Base-by-base conservation (phyloP, 2,888 invertebrate species). In the Mythimna pallens region DNA sequence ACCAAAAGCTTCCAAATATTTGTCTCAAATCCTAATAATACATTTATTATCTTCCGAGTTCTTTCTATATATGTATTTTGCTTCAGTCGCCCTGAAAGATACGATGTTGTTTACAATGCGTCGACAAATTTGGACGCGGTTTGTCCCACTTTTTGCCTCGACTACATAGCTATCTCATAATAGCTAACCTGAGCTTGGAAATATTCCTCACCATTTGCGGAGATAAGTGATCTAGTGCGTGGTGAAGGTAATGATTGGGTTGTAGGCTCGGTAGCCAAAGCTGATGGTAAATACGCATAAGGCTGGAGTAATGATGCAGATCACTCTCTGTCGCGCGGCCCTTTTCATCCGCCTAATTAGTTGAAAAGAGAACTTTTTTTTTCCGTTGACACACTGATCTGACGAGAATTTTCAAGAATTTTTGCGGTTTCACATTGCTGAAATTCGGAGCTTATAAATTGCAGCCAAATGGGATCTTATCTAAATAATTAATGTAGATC, bases 311-410 rank as follows among this genome's bases (percentile, higher is more conserved):
- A 93, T 91, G 89, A 81, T 70, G 80, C 83, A 77, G 87, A 90
- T 92, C 89, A 78, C 73, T 89, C 86, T 78, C 77, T 78, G 83
- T 85, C 85, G 62, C 80, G 89, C 93, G 92, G 92, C 86, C 70
- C 88, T 87, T 94, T 93, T 92, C 86, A 88, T 83, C 87, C 81
- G 40, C 88, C 90, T 91, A 92, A 93, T 94, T 93, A 92, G 90
- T 84, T 84, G 82, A 89, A 90, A 87, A 70, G 80, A 82, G 84
- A 84, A 86, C 34, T 83, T 78, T 73, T 80, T 74, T 89, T 85
- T 76, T 43, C 14, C 77, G 73, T 81, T 68, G 55, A 68, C 80
- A 72, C 55, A 73, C 65, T 73, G 61, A 68, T 67, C 64, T 63
- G 58, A 2, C 52, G 69, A 72, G 54, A 70, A 78, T 78, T 65